phyloP scores from a whole-genome alignment of 2,113 vertebrate species.

The Parotia lawesii region DNA sequence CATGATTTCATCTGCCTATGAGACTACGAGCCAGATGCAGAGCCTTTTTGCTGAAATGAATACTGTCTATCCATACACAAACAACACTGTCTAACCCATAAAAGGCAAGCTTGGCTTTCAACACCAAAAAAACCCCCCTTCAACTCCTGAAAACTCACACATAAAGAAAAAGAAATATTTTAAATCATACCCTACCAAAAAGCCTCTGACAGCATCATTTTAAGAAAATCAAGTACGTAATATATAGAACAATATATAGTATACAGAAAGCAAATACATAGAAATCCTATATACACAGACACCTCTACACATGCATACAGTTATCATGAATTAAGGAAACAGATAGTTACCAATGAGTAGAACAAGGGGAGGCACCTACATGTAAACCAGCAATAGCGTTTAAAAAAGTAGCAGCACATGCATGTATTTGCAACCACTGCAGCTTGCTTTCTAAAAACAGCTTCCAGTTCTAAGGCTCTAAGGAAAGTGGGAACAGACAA shows the following conservation, averaged over 20 bases:
- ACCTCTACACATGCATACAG: not conserved
- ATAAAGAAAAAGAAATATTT: not conserved
- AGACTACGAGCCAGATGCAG: not conserved
- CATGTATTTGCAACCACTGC: not conserved
- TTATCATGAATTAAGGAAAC: not conserved
- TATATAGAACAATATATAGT: not conserved
- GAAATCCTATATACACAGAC: not conserved
- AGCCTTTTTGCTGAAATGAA: not conserved
- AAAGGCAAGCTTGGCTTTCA: not conserved
- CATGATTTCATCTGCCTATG: slow-evolving; percentile 23
- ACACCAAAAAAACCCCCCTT: rapidly evolving
- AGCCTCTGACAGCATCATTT: not conserved
- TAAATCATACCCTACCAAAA: not conserved
- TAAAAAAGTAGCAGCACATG: not conserved
- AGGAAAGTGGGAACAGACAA: not conserved
- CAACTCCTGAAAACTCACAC: not conserved
- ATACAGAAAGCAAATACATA: not conserved
- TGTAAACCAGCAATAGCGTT: not conserved
- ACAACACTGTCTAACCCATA: not conserved
- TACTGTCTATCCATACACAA: not conserved
- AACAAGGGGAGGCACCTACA: not conserved
- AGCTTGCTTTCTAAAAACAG: not conserved
- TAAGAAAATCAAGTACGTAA: not conserved
- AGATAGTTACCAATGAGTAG: not conserved
- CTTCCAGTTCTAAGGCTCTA: not conserved